phyloP scores from a whole-genome alignment of 2,888 invertebrate species.

The Amiota mariae region DNA sequence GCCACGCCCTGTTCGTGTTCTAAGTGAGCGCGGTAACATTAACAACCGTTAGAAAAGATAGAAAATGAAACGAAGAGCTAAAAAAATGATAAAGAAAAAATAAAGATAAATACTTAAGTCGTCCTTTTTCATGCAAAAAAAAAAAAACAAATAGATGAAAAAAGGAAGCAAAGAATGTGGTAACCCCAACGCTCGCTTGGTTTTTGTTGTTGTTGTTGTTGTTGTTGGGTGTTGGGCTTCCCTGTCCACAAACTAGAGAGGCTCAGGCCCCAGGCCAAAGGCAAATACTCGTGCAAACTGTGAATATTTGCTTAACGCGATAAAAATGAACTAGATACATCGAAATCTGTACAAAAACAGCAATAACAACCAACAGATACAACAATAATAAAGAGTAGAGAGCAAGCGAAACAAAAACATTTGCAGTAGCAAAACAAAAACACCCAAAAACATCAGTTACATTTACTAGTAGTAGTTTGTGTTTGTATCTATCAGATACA shows the following conservation, averaged over 20 bases:
- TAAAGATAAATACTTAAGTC: slow-evolving; percentile 45
- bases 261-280: neutral
- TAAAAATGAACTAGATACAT: slow-evolving; percentile 65
- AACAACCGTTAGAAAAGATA: slow-evolving; percentile 58
- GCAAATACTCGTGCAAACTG: slow-evolving; percentile 53
- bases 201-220: too few relatives aligned
- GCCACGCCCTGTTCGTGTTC: slow-evolving; percentile 71
- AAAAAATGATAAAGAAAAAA: slow-evolving; percentile 50
- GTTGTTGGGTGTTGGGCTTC: neutral
- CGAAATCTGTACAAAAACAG: slow-evolving; percentile 51
- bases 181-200: neutral
- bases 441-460: slow-evolving; percentile 64
- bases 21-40: slow-evolving; percentile 58
- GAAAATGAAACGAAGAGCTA: slow-evolving; percentile 53
- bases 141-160: neutral
- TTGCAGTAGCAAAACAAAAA: slow-evolving; percentile 44
- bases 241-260: neutral
- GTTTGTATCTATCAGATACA: slow-evolving; percentile 52
- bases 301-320: slow-evolving; percentile 66
- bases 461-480: slow-evolving; percentile 56
- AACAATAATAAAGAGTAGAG: slow-evolving; percentile 4
- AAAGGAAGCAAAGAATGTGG: neutral
- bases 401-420: slow-evolving; percentile 13
- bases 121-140: slow-evolving; percentile 23
- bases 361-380: slow-evolving; percentile 17